phyloP scores from a whole-genome alignment of 2,797 vertebrate genomes.

The Pagetopsis macropterus region DNA sequence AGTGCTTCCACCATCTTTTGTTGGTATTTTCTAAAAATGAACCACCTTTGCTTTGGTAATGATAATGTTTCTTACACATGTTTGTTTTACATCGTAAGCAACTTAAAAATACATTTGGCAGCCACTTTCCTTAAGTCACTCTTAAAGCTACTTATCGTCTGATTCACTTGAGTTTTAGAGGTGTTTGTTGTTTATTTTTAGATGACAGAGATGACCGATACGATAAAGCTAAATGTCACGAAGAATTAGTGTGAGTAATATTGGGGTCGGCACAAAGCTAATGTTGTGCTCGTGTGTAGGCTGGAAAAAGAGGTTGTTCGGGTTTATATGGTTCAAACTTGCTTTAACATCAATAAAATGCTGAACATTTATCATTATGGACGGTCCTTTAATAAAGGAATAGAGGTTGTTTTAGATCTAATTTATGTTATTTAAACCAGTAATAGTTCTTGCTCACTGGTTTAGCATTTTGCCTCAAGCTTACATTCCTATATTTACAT shows the following conservation, averaged over 20 bases:
- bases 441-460: neutral
- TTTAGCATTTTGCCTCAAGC: slow-evolving; percentile 1
- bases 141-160: slow-evolving; percentile 34
- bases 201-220: slow-evolving; percentile 47
- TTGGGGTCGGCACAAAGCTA: slow-evolving; percentile 43
- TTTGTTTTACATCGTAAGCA: slow-evolving; percentile 16
- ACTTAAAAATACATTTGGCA: slow-evolving; percentile 32
- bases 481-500: slow-evolving; percentile 3
- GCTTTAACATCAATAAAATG: slow-evolving; percentile 12
- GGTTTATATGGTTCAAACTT: slow-evolving; percentile 22
- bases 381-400: neutral
- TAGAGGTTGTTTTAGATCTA: neutral
- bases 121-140: slow-evolving; percentile 15
- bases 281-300: slow-evolving; percentile 14
- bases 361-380: neutral
- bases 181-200: slow-evolving; percentile 42
- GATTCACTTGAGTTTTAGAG: slow-evolving; percentile 34
- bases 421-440: neutral
- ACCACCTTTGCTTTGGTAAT: slow-evolving; percentile 2
- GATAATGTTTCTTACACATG: neutral
- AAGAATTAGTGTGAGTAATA: slow-evolving; percentile 47
- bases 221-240: slow-evolving; percentile 45
- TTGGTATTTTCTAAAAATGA: slow-evolving; percentile 29
- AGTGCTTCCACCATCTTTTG: slow-evolving; percentile 48
- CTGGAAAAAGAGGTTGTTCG: neutral